Evolutionary conservation across 2,888 invertebrate species (phyloP), one percentile per base, ranked within the genome.

Genomic region (Cataglyphis cursor): DNA sequence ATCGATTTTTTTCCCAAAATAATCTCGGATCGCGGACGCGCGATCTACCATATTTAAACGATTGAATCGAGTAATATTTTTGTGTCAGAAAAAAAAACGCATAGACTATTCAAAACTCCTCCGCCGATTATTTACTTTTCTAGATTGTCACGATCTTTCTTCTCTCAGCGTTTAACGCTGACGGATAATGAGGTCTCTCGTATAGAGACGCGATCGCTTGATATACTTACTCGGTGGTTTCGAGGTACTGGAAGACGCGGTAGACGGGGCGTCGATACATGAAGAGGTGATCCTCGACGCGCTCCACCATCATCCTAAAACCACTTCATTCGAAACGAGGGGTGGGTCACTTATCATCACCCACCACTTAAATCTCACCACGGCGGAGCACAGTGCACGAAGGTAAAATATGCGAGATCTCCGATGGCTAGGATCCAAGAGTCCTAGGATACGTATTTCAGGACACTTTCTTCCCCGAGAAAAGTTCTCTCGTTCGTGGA

Each of bases 171-270:
- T 12, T 24, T 24, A 12, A 35, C 24, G 8, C n/a, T 51, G n/a
- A 51, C n/a, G 9, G 38, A 18, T 28, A 73, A 38, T 73, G 21
- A 15, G 24, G 18, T 59, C 12, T 41, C n/a, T 59, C 38, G 48
- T 18, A n/a, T 18, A 21, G 1, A 61, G 38, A 57, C 10, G 21
- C 21, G 44, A 9, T 18, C 41, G 21, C 21, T 12, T 9, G 28
- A 70, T 81, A 83, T 93, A 97, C 97, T 97, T 96, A 97, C 97
- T 94, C 94, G 93, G 92, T 91, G 84, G 97, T 97, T 96, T 97
- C 97, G 95, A 97, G 96, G 96, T 97, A 97, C 96, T 97, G 97
- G 96, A 97, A 97, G 94, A 97, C 97, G 96, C 97, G 96, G 95
- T 97, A 97, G 90, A 97, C 97, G 94, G 97, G 97, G 95, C 97